Evolutionary conservation across 1,140 invertebrate genomes (phyloP), one percentile per base, ranked within the genome.

Genomic region (Lasioglossum baleicum): DNA sequence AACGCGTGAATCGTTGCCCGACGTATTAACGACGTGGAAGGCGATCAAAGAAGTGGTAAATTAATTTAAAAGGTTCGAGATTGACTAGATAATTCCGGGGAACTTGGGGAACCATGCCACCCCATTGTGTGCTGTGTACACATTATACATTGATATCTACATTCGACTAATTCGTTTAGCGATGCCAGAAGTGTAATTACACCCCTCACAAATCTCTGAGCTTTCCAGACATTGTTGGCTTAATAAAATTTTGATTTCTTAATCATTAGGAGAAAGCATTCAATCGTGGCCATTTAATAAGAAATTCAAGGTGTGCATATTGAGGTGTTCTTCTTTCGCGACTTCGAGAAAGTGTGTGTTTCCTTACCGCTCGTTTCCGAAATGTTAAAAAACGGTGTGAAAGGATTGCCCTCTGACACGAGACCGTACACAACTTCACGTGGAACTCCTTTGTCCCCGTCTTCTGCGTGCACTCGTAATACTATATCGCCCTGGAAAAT

Each of bases 361-460:
- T 70, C 82, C 88, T 86, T 91, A 97, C 97, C 97, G 86, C 96
- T 96, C 48, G 95, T 95, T 90, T 97, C 96, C 87, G 96, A 96
- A 79, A 97, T 96, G 85, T 96, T 95, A 88, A 98, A 98, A 91
- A 97, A 97, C 11, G 95, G 94, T 15, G 96, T 96, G 83, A 97
- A 97, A 20, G 96, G 96, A 90, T 97, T 97, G 71, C 95, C 95
- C 90, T 97, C 96, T 2, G 97, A 96, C 26, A 97, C 95, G 68
- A 98, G 93, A 15, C 96, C 96, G 87, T 98, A 98, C 90, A 96
- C 95, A 60, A 98, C 95, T 85, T 96, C 95, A 63, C 97, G 94
- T 5, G 97, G 97, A 60, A 96, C 95, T 1, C 97, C 97, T 90
- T 96, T 96, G 90, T 98, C 97, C 4, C 97, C 97, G 90, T 98